Evolutionary conservation across 1,140 invertebrate genomes (phyloP).

Genomic region (Zaprionus gabonicus): DNA sequence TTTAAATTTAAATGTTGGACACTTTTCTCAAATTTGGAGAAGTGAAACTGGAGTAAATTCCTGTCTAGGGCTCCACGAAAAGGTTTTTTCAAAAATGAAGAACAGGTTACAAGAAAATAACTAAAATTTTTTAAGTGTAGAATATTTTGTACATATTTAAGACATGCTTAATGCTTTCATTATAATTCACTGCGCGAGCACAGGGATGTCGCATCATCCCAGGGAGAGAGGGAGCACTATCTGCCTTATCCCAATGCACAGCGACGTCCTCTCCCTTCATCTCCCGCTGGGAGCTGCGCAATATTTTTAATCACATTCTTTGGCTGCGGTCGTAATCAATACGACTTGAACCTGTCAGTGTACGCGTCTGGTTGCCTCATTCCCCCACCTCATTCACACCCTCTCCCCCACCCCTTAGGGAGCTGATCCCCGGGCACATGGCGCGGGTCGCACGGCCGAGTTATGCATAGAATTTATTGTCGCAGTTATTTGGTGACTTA

Average conservation of each 20-base stretch:
- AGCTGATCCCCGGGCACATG: conserved; percentile 12
- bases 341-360: not conserved
- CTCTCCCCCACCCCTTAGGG: not conserved
- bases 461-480: conserved; percentile 39
- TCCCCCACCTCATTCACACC: not conserved
- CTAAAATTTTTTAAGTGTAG: not conserved
- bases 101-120: too few species aligned
- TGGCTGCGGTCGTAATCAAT: not conserved
- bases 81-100: too few species aligned
- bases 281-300: not conserved
- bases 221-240: not conserved
- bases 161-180: not conserved
- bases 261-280: not conserved
- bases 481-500: conserved; percentile 36
- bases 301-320: conserved; percentile 6
- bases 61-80: too few species aligned
- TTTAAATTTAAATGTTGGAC: too few species aligned
- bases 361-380: not conserved
- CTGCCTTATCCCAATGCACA: not conserved
- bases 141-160: not conserved
- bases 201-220: not conserved
- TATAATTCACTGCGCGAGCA: not conserved
- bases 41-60: too few species aligned
- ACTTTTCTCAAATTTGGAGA: too few species aligned
- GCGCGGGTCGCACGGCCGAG: conserved; percentile 10